Percentiles rank a stretch among this genome's conserved stretches.
Evolutionary conservation across 2,797 vertebrate species (phyloP).

Genomic region (Coregonus ussuriensis): DNA sequence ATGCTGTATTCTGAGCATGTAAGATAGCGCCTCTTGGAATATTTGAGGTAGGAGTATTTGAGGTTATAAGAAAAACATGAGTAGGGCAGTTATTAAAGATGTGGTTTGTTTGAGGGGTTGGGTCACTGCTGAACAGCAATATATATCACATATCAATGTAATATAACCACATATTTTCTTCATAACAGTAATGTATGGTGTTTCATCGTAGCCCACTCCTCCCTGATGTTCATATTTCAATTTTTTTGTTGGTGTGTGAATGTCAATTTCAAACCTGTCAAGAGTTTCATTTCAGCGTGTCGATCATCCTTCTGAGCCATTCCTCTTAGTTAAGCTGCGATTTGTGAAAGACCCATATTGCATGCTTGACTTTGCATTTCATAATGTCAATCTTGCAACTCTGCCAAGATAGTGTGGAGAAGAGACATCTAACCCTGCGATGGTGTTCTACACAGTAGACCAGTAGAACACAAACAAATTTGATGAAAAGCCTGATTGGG

Average conservation of each 20-base stretch:
- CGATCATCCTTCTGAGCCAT: constrained; percentile 24
- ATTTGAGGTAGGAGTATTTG: background rate
- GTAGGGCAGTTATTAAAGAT: background rate
- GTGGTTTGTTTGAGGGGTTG: background rate
- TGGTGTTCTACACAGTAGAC: background rate
- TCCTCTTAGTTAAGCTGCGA: constrained; percentile 34
- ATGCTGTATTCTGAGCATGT: background rate
- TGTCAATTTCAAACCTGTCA: constrained; percentile 31
- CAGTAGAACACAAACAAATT: constrained; percentile 27
- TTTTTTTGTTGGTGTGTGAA: constrained; percentile 3
- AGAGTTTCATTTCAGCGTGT: constrained; percentile 16
- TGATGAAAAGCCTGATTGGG: constrained; percentile 42
- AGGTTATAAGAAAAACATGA: background rate
- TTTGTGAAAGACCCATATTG: constrained; percentile 27
- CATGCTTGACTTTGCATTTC: constrained; percentile 45
- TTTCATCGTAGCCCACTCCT: background rate
- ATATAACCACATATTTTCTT: background rate
- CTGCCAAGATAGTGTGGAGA: constrained; percentile 39
- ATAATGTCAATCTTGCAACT: constrained; percentile 25
- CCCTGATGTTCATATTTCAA: background rate
- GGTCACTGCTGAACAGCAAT: constrained; percentile 13
- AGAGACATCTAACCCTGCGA: constrained; percentile 3
- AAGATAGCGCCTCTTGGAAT: background rate
- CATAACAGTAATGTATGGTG: background rate
- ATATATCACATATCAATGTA: constrained; percentile 8